Evolutionary conservation across 1,140 invertebrate species (phyloP), one percentile per base, ranked within the genome.

Genomic region (Acromyrmex heyeri): DNA sequence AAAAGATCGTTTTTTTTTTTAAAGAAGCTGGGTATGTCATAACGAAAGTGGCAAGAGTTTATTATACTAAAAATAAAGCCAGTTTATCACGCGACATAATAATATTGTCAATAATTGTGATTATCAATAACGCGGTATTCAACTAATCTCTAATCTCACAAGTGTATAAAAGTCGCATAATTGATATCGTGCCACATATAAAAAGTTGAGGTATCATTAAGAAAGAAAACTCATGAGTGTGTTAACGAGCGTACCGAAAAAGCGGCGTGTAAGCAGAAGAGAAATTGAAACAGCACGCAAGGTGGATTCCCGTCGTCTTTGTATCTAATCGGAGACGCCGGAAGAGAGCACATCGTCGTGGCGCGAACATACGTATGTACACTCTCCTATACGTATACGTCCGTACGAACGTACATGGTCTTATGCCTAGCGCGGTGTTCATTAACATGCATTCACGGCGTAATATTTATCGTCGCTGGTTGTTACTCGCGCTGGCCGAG

Each of bases 361-460:
- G 34, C 27, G 85, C 83, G 27, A 77, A 90, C 67, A 59, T 72
- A 50, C 70, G 14, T 16, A 44, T 38, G 50, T 67, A 83, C 50
- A 50, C 24, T 48, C 53, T 81, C 53, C 6, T 38, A 18, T 85
- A 61, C n/a, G 1, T 34, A 38, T 34, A 61, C 18, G 0, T 53
- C n/a, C 44, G 8, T 57, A 57, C 7, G 38, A 72, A 53, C 53
- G 62, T 87, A 89, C 75, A 78, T 57, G 76, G 65, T 48, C 44
- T 62, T 78, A 70, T 85, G 87, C 76, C 30, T 48, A 44, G 14
- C 79, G 38, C 48, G 64, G 59, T 82, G 93, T 91, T 94, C 93
- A 94, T 94, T 94, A 94, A 94, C 93, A 92, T 93, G 93, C 93
- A 94, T 94, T 94, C 93, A 93, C 93, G 92, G 92, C 85, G 92